These are phyloP conservation scores for Panthera uncia DNA, from an alignment of 2,113 vertebrate genomes.

Conservation along the genomic window DNA sequence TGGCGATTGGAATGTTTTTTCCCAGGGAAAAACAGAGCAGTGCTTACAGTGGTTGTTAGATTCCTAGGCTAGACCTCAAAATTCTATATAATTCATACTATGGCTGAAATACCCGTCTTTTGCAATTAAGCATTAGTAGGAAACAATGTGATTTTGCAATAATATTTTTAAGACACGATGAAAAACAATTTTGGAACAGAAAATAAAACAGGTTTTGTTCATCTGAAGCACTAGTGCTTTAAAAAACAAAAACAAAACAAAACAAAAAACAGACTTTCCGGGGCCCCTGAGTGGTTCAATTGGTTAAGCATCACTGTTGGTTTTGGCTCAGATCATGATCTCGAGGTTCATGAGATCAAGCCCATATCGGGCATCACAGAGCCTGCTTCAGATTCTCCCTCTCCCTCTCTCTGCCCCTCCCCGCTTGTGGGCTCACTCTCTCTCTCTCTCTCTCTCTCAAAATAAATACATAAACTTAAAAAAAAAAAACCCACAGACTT, in stretches of 20 bases:
- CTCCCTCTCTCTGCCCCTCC: no score
- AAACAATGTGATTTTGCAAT: conserved; percentile 21
- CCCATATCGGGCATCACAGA: no score
- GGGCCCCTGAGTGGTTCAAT: no score
- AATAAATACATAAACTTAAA: no score
- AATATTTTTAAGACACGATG: not conserved
- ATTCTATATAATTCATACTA: conserved; percentile 27
- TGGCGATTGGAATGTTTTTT: not conserved
- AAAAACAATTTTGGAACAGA: conserved; percentile 20
- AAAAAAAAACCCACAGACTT: not conserved
- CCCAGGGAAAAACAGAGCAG: not conserved
- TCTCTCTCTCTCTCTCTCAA: no score
- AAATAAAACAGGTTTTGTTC: conserved; percentile 13
- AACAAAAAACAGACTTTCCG: no score
- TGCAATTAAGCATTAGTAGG: not conserved
- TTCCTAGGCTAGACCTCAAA: conserved; percentile 33
- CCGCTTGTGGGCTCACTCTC: no score
- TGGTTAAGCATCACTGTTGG: no score
- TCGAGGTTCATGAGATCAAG: no score
- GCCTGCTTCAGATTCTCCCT: no score
- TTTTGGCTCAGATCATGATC: no score
- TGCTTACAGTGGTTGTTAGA: not conserved
- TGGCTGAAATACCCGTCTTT: not conserved
- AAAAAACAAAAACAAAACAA: not conserved
- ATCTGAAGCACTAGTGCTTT: not conserved